Base-by-base conservation (phyloP, 2,888 invertebrate species). In the Zele albiditarsus region DNA sequence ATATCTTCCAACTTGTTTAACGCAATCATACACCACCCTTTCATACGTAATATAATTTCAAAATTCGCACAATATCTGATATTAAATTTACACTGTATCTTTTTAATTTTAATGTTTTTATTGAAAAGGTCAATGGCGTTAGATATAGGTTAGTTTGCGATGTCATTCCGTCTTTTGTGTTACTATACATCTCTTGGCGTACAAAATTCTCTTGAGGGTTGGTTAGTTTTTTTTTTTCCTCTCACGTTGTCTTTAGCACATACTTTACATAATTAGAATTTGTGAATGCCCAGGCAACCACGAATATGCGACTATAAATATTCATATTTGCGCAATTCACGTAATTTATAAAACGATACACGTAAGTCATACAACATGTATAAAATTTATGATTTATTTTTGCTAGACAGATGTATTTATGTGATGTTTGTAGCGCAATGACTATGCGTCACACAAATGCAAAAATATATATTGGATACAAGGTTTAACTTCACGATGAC, bases 81-180 rank as follows among this genome's bases (percentile, higher is more conserved):
- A 57, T 12, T 27, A 62, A 31, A 23, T 20, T 73, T 60, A 60
- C 23, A 25, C 27, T 0, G 62, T 16, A 25, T 62, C 58, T 81
- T 83, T 84, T 84, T 83, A 84, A 84, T 85, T 87, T 87, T 84
- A 83, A 84, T 83, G 82, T 82, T 84, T 85, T 84, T 85, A 83
- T 86, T 84, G 83, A 79, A 74, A 74, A 31, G 65, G 73, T 67
- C 75, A 78, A 77, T 78, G 73, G 60, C 71, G 28, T 71, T 33
- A 68, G 70, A 76, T 73, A 68, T 76, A 53, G 77, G 76, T 78
- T 73, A 76, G 74, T 77, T 76, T 75, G 75, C 71, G 57, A 71
- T 68, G 77, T 73, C 73, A 66, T 49, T 42, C 33, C 0, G 14
- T n/a, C 23, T 38, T 23, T 8, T 20, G 12, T 14, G 14, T 14